Percentiles rank a stretch among this genome's conserved stretches.
Conservation (phyloP, 1,140 invertebrate genomes). For the Agrilus planipennis region DNA sequence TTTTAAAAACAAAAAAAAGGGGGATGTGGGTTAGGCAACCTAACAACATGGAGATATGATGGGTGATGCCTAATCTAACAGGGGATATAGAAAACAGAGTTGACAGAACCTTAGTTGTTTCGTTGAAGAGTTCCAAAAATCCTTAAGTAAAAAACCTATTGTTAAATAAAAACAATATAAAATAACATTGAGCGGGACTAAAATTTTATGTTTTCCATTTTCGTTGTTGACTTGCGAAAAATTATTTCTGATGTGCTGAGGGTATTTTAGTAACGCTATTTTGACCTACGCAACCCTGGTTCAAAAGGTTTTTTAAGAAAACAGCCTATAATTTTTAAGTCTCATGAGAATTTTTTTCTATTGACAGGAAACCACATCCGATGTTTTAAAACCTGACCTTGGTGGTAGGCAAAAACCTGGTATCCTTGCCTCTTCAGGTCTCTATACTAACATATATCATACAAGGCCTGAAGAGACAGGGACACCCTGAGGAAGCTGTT, state of each 20-base stretch:
- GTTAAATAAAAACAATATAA: too few relatives aligned
- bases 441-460: constrained; percentile 20
- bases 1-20: too few relatives aligned
- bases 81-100: too few relatives aligned
- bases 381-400: constrained; percentile 18
- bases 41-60: too few relatives aligned
- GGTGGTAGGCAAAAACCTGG: too few relatives aligned
- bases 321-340: constrained; percentile 10
- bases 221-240: constrained; percentile 16
- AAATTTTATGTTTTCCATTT: constrained; percentile 25
- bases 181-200: too few relatives aligned
- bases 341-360: constrained; percentile 14
- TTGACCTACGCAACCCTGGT: constrained; percentile 26
- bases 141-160: too few relatives aligned
- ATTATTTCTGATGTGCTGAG: constrained; percentile 18
- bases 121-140: too few relatives aligned
- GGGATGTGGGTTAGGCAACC: too few relatives aligned
- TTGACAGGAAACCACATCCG: constrained; percentile 16
- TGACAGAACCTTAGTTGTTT: too few relatives aligned
- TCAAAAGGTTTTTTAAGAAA: constrained; percentile 12
- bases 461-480: constrained; percentile 13
- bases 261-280: constrained; percentile 27
- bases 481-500: constrained; percentile 11
- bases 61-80: too few relatives aligned
- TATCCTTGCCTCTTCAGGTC: too few relatives aligned